Percentiles rank a stretch among this genome's conserved stretches.
phyloP scores from a whole-genome alignment of 2,888 invertebrate genomes.

The Lomographa bimaculata region DNA sequence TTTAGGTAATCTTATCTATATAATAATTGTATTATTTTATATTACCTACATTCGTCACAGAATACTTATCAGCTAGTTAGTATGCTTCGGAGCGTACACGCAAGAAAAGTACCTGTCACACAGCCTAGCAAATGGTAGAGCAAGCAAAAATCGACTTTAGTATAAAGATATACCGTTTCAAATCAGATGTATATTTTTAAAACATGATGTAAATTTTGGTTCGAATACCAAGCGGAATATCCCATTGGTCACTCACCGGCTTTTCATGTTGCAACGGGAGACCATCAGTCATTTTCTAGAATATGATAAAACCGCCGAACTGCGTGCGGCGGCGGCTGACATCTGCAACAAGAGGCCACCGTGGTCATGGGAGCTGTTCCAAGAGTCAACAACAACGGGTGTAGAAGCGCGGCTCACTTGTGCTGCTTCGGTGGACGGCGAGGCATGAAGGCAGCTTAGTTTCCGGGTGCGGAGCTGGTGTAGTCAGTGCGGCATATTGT shows the following conservation, averaged over 20 bases:
- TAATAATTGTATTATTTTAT: no score
- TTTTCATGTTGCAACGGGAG: conserved; percentile 67
- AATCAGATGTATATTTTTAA: conserved; percentile 16
- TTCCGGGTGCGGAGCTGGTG: conserved; percentile 58
- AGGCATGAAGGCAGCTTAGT: conserved; percentile 66
- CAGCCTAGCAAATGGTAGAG: conserved; percentile 1
- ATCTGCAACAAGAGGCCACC: conserved; percentile 74
- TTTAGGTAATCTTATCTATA: no score
- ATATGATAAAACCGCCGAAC: conserved; percentile 80
- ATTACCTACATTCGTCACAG: no score
- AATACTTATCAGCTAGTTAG: neutral
- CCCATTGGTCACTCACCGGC: conserved; percentile 80
- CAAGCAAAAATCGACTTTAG: conserved; percentile 16
- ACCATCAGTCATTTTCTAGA: conserved; percentile 82
- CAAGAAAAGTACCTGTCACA: conserved; percentile 6
- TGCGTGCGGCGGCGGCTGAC: conserved; percentile 78
- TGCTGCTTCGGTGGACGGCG: conserved; percentile 64
- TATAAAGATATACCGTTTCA: neutral
- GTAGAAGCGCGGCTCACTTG: conserved; percentile 60
- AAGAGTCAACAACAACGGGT: conserved; percentile 21
- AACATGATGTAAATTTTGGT: conserved; percentile 27
- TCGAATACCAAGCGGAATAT: no score
- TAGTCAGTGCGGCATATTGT: conserved; percentile 64
- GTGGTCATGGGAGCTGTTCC: conserved; percentile 66
- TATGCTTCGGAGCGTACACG: no score